phyloP scores from a whole-genome alignment of 2,888 invertebrate species.

The Seladonia tumulorum region DNA sequence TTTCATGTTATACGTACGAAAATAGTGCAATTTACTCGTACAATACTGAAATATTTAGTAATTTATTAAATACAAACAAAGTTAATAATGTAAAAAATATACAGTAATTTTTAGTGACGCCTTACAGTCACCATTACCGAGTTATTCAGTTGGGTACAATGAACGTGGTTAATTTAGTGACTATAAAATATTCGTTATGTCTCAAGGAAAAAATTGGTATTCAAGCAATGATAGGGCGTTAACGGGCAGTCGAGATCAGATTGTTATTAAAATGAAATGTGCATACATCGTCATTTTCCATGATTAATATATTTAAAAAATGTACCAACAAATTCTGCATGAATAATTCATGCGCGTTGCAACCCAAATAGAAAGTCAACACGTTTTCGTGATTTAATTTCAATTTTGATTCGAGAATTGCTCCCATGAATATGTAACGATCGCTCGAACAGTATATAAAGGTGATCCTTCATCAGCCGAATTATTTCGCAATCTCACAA shows the following conservation, averaged over 20 bases:
- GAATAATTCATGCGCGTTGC: not conserved
- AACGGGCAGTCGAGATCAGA: not conserved
- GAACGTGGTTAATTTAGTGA: too few relatives aligned
- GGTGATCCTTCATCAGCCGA: not conserved
- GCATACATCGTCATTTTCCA: not conserved
- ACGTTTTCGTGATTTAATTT: slow-evolving; percentile 1
- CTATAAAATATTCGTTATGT: too few relatives aligned
- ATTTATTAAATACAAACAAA: too few relatives aligned
- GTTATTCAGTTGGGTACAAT: too few relatives aligned
- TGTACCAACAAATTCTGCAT: not conserved
- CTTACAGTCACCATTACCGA: too few relatives aligned
- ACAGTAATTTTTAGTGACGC: too few relatives aligned
- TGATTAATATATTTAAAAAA: not conserved
- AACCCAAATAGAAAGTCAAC: not conserved
- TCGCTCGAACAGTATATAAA: not conserved
- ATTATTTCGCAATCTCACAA: not conserved
- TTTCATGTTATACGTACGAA: too few relatives aligned
- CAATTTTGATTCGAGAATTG: slow-evolving; percentile 1
- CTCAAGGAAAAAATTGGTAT: not conserved
- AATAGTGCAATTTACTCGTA: too few relatives aligned
- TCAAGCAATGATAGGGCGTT: too few relatives aligned
- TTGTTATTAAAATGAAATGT: not conserved
- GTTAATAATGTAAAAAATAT: too few relatives aligned
- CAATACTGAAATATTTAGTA: too few relatives aligned
- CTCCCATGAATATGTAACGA: not conserved